Base-by-base conservation (phyloP, 2,113 vertebrate genomes). In the Hiodon tergisus region DNA sequence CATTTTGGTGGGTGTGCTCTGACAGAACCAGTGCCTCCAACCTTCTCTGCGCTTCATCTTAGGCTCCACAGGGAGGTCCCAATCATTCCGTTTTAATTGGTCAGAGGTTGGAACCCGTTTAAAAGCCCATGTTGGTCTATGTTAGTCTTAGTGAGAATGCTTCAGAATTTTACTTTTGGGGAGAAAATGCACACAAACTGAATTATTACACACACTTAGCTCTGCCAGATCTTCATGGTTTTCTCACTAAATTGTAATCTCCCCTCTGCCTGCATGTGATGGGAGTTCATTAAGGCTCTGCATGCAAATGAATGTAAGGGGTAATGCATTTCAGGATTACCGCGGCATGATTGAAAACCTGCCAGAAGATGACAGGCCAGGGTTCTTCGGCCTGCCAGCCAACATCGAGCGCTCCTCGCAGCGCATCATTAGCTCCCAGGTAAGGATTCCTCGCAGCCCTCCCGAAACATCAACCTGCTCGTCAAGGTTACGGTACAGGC, bases 351-450 rank as follows among this genome's bases (percentile, higher is more conserved):
- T 99, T 76, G 93, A 94, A 79, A 92, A 87, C 76, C 94, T 99
- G 79, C 97, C 96, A 50, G 97, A 99, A 84, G 94, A 97, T 62
- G 96, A 98, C 85, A 94, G 90, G 75, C 97, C 97, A 5, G 90
- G 91, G 16, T 98, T 97, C 86, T 98, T 99, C 81, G 97, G 97
- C 77, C 89, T 99, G 6, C 94, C 97, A 61, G 94, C 95, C 82
- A 99, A 99, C 82, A 95, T 98, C 51, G 96, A 95, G 75, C 92
- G 91, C 72, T 98, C 97, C 16, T 93, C 97, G 51, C 96, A 99
- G 83, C 91, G 94, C 79, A 97, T 96, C 83, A 85, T 93, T 86
- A 97, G 97, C 79, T 92, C 93, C 72, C 94, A 96, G 94, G 96
- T 98, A 90, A 82, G 69, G 31, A 2, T 31, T 31, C 31, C 31